These are phyloP conservation scores for Stichopus horrens DNA, from an alignment of 53 echinoderm and acorn worm genomes.

Conservation along the genomic window DNA sequence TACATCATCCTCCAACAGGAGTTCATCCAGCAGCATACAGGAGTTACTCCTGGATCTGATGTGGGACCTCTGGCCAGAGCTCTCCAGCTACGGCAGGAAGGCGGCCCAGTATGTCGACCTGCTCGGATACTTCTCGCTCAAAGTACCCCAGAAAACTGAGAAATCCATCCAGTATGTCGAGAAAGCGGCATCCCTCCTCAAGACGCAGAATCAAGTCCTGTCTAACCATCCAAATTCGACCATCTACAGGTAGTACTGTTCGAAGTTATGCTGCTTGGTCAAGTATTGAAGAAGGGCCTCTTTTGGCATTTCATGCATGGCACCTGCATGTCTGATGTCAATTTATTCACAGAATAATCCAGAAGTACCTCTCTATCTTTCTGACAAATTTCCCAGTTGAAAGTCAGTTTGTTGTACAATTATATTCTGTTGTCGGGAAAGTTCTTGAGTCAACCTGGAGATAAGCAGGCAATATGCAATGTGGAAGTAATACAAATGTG, in stretches of 20 bases:
- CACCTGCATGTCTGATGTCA: no score
- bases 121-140: constrained; percentile 95
- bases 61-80: constrained; percentile 99
- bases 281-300: no score
- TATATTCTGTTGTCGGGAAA: no score
- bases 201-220: constrained; percentile 83
- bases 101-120: constrained; percentile 98
- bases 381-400: no score
- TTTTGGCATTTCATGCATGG: no score
- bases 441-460: no score
- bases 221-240: constrained; percentile 96
- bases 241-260: constrained; percentile 90
- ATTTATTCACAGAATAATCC: no score
- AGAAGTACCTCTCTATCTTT: no score
- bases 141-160: constrained; percentile 78
- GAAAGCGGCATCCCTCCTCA: constrained; percentile 87
- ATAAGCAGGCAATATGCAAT: no score
- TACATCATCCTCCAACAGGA: constrained; percentile 54
- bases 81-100: constrained; percentile 92
- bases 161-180: constrained; percentile 92
- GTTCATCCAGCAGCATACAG: constrained; percentile 76
- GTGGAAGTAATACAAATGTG: no score
- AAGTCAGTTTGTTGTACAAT: no score
- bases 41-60: constrained; percentile 88
- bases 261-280: neutral